A percentile compares a stretch with the other conserved stretches of the same genome.
These are phyloP conservation scores for Macrotis lagotis DNA, from an alignment of 2,113 vertebrate genomes.

Conservation along the genomic window DNA sequence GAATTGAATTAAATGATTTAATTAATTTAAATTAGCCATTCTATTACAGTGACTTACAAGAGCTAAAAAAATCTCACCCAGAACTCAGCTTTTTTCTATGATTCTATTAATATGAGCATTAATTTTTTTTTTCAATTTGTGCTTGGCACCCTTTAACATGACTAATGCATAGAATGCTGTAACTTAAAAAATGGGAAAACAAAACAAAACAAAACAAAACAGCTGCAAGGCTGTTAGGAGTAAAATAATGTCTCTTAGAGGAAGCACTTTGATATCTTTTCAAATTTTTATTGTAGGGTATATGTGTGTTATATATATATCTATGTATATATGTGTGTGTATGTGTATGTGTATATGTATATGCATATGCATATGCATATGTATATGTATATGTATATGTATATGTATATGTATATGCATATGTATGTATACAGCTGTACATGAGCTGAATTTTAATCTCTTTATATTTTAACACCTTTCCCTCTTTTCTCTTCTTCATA, in stretches of 20 bases:
- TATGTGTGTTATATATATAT: no score
- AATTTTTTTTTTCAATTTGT: no score
- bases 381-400: no score
- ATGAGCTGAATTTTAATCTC: slow-evolving; percentile 37
- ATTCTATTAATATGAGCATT: background rate
- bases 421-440: background rate
- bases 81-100: background rate
- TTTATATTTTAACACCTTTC: background rate
- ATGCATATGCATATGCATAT: no score
- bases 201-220: no score
- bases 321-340: no score
- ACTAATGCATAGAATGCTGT: background rate
- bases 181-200: background rate
- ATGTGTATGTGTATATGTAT: no score
- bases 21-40: background rate
- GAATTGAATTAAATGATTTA: background rate
- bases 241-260: background rate
- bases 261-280: background rate
- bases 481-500: background rate
- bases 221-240: background rate
- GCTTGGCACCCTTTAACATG: background rate
- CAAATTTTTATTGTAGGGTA: background rate
- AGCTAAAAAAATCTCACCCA: background rate
- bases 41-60: background rate
- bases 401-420: no score